Base-by-base conservation (phyloP, 2,113 vertebrate genomes). In the Indicator maculatus region DNA sequence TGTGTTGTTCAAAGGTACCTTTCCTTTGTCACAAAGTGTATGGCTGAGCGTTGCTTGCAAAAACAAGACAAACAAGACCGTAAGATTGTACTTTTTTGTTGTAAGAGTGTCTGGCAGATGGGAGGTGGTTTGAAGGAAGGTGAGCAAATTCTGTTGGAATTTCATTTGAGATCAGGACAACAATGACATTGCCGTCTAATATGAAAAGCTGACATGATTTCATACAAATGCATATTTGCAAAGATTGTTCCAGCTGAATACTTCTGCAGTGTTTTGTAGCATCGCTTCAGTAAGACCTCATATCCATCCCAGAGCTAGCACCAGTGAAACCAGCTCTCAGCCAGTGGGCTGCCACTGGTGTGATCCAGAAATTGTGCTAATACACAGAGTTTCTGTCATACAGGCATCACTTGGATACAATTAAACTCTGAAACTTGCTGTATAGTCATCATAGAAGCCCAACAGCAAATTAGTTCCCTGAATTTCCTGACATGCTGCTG, bases 71-170 rank as follows among this genome's bases (percentile, higher is more conserved):
- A 56, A 5, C 53, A 13, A 52, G 50, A 26, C 50, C 23, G 12
- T 52, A 52, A 52, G 23, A 23, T 24, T 52, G 23, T 26, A 52
- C 50, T 13, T 52, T 52, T 52, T 26, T 52, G 50, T 52, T 52
- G 50, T 52, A 26, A 79, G 4, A 33, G 84, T 71, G 47, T 74
- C 60, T 45, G 73, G 60, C 61, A 89, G 73, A 69, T 95, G 77
- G 61, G 38, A 64, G 75, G 36, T 71, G 53, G 30, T 83, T 94
- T 38, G 70, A 88, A 81, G 53, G 60, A 76, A 70, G 83, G 69
- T 41, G 76, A 86, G 64, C 73, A 90, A 88, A 75, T 71, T 55
- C 50, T 92, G 77, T 67, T 89, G 76, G 76, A 65, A 78, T 84
- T 59, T 78, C 76, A 53, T 17, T 64, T 61, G 90, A 63, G 39